phyloP scores from a whole-genome alignment of 2,797 vertebrate species.

The Australoheros facetus region DNA sequence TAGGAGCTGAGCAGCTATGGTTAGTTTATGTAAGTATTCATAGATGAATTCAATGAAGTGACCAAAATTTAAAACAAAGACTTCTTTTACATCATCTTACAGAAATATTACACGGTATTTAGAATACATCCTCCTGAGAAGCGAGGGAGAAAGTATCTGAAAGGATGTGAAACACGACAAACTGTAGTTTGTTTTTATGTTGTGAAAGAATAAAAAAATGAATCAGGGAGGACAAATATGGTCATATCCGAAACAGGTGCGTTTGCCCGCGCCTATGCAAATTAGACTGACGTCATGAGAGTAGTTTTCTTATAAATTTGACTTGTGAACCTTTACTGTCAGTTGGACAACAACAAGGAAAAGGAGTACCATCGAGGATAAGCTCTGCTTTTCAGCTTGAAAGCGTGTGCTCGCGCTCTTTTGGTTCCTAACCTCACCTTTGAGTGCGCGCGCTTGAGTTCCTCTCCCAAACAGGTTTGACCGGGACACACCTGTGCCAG shows the following conservation, averaged over 20 bases:
- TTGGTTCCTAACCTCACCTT: neutral
- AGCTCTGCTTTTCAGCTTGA: rapidly evolving
- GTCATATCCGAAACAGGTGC: slow-evolving; percentile 60
- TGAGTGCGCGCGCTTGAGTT: slow-evolving; percentile 25
- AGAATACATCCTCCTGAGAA: too few species aligned
- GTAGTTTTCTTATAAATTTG: slow-evolving; percentile 40
- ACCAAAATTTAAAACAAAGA: neutral
- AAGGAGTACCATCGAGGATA: neutral
- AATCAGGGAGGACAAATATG: slow-evolving; percentile 64
- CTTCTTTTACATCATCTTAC: neutral
- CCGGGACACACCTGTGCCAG: slow-evolving; percentile 72
- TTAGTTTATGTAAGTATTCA: neutral
- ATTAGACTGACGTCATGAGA: slow-evolving; percentile 58
- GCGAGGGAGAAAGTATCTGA: too few species aligned
- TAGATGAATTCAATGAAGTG: neutral
- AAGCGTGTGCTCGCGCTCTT: neutral
- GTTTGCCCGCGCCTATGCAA: slow-evolving; percentile 19
- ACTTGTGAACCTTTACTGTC: neutral
- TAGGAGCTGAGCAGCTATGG: too few species aligned
- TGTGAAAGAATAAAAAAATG: neutral
- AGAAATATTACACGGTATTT: neutral
- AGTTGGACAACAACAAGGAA: slow-evolving; percentile 1
- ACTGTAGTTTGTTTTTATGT: neutral
- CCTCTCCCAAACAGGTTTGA: slow-evolving; percentile 69
- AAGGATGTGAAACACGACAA: neutral